These are phyloP conservation scores for Aplidium turbinatum DNA, from an alignment of 23 tunicate species.

Conservation along the genomic window DNA sequence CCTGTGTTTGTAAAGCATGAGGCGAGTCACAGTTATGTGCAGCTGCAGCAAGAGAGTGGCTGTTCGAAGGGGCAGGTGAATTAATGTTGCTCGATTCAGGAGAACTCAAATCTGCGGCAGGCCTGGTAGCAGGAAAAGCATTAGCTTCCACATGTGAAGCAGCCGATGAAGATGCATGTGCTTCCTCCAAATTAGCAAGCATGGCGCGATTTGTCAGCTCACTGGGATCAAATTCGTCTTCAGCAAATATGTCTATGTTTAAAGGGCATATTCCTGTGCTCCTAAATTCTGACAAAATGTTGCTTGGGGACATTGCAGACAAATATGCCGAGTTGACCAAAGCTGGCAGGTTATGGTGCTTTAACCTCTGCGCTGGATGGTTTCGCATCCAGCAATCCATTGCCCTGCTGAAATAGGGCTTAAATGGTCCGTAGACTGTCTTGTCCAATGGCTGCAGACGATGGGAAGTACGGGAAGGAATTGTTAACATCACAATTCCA, in stretches of 20 bases:
- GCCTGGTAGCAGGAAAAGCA: too few relatives aligned
- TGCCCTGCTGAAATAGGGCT: slow-evolving; percentile 6
- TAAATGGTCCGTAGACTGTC: slow-evolving; percentile 9
- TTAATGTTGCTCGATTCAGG: too few relatives aligned
- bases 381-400: slow-evolving; percentile 7
- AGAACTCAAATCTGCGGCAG: too few relatives aligned
- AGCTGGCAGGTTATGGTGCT: neutral
- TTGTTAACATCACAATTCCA: slow-evolving; percentile 20
- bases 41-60: too few relatives aligned
- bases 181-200: too few relatives aligned
- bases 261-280: slow-evolving; percentile 16
- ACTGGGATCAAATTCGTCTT: slow-evolving; percentile 19
- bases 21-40: too few relatives aligned
- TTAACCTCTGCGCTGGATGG: slow-evolving; percentile 2
- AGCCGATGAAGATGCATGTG: too few relatives aligned
- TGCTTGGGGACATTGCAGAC: neutral
- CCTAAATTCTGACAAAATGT: slow-evolving; percentile 2
- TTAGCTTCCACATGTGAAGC: too few relatives aligned
- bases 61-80: too few relatives aligned
- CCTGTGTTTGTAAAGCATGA: too few relatives aligned
- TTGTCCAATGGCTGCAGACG: slow-evolving; percentile 5
- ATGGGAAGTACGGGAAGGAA: slow-evolving; percentile 6
- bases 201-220: too few relatives aligned
- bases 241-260: slow-evolving; percentile 8
- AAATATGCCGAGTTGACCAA: neutral